Evolutionary conservation across 1,140 invertebrate genomes (phyloP).

Genomic region (Plutomurus gul): DNA sequence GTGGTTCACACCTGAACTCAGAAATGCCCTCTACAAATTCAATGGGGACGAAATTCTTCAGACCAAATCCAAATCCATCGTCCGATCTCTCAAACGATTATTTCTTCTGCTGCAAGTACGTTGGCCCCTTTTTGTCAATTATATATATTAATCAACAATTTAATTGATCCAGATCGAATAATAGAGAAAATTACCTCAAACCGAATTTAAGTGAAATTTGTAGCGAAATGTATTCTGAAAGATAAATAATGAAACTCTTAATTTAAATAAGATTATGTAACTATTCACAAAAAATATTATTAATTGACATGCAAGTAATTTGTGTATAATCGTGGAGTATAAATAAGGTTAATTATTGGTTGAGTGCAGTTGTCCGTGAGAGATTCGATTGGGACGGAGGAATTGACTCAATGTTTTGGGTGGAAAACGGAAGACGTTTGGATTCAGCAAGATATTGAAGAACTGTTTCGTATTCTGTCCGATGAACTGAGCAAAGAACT

Average conservation of each 20-base stretch:
- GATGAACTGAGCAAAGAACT: slow-evolving; percentile 87
- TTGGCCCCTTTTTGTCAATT: no score
- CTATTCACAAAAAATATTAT: no score
- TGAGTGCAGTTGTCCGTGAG: slow-evolving; percentile 70
- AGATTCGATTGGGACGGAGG: slow-evolving; percentile 80
- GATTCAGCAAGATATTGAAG: slow-evolving; percentile 82
- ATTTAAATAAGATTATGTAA: not conserved
- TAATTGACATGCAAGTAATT: no score
- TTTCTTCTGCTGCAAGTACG: slow-evolving; percentile 77
- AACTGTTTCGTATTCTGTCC: slow-evolving; percentile 89
- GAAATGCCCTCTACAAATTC: slow-evolving; percentile 88
- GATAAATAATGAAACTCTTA: not conserved
- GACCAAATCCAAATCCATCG: slow-evolving; percentile 70
- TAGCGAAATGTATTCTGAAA: no score
- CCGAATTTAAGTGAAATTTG: no score
- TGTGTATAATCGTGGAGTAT: no score
- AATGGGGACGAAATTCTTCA: slow-evolving; percentile 68
- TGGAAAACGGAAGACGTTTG: slow-evolving; percentile 89
- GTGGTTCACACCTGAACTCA: slow-evolving; percentile 93
- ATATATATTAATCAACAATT: not conserved
- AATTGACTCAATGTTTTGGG: slow-evolving; percentile 86
- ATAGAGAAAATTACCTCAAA: no score
- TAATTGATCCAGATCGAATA: no score
- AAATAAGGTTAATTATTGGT: slow-evolving; percentile 50
- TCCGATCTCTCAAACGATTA: slow-evolving; percentile 83